Percentiles rank a stretch among this genome's conserved stretches.
Conservation (phyloP, 2,113 vertebrate species). For the Dunckerocampus dactyliophorus region DNA sequence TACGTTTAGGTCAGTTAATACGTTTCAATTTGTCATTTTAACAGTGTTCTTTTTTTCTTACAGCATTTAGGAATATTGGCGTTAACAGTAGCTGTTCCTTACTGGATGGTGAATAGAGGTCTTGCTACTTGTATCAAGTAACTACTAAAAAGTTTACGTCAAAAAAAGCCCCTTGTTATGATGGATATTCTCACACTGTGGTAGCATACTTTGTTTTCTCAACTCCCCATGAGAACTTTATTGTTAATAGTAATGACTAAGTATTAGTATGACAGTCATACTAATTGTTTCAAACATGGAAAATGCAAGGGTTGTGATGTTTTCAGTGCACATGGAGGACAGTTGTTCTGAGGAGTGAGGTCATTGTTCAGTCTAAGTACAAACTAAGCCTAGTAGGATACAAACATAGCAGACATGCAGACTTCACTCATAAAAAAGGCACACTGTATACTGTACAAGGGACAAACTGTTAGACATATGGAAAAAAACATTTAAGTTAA, state of each 20-base stretch:
- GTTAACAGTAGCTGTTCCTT: too few species aligned
- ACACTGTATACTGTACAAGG: conserved; percentile 66
- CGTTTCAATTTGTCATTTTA: conserved; percentile 16
- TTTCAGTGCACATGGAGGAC: conserved; percentile 30
- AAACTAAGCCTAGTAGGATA: conserved; percentile 58
- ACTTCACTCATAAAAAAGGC: conserved; percentile 66
- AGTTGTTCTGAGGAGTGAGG: conserved; percentile 35
- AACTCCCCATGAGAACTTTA: too few species aligned
- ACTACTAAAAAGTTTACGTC: too few species aligned
- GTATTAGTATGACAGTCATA: too few species aligned
- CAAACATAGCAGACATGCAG: conserved; percentile 62
- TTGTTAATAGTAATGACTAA: too few species aligned
- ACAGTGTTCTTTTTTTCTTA: neutral
- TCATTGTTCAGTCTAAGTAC: conserved; percentile 53
- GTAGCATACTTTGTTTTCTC: too few species aligned
- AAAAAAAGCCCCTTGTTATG: too few species aligned
- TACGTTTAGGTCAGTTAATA: conserved; percentile 19
- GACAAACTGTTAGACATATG: conserved; percentile 53
- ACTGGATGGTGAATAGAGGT: too few species aligned
- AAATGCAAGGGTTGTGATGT: neutral
- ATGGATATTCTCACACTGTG: too few species aligned
- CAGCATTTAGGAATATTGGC: too few species aligned
- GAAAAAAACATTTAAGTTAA: conserved; percentile 49
- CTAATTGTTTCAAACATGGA: too few species aligned
- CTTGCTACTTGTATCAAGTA: too few species aligned